Base-by-base conservation (phyloP, 2,113 vertebrate genomes). In the Tor tambroides region DNA sequence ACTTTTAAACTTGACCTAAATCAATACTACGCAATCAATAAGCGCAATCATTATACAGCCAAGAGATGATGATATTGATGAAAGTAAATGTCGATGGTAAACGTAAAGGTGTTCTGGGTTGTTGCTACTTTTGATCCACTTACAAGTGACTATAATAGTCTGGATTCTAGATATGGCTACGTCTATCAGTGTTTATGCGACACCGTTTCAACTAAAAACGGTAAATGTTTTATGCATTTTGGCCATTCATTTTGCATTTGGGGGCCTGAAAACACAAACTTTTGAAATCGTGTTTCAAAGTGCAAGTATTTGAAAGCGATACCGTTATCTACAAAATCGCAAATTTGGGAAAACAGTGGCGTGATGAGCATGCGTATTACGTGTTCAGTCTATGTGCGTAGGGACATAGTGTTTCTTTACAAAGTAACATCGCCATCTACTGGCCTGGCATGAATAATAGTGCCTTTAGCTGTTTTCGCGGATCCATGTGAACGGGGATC, bases 1-100 rank as follows among this genome's bases (percentile, higher is more conserved):
- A 77, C 59, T 35, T 71, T 51, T 71, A 83, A 32, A 32, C 63
- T 46, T 69, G 38, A 82, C 41, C 41, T 67, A 12, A 46, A 82
- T 67, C 61, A 82, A 82, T 82, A 10, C 23, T 19, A 5, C 6
- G 46, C 46, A 51, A 77, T 51, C 46, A 54, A 30, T 30, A 54
- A 78, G 15, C 26, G 4, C 46, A 78, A 54, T 32, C 75, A 21
- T 54, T 78, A 54, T 21, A 32, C 15, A 54, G 46, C 1, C 26
- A 26, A 54, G 43, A 6, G 46, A 75, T 26, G 72, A 54, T 49
- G 17, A 30, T 54, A 21, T 78, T 78, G 75, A 78, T 10, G 2
- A 6, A 30, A 11, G 51, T 54, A 21, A 72, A 78, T 51, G 28
- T 54, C 3, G 9, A 54, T 32, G 17, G 43, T 5, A 51, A 77